phyloP scores from a whole-genome alignment of 2,113 vertebrate genomes.

The Microtus richardsoni region DNA sequence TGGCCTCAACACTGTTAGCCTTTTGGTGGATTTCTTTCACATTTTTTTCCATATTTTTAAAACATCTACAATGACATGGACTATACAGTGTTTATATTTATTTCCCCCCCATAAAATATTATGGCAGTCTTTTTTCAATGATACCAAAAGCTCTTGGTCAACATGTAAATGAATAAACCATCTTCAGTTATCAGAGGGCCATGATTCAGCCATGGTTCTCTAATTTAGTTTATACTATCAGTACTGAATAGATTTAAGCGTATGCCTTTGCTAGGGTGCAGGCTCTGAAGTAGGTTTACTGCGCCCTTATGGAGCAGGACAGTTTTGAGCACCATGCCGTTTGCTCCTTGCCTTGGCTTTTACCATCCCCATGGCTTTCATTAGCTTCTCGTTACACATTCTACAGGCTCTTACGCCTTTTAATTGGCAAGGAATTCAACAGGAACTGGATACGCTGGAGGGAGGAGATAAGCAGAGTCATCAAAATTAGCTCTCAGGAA shows the following conservation, averaged over 20 bases:
- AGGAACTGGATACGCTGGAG: conserved; percentile 68
- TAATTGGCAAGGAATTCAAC: conserved; percentile 70
- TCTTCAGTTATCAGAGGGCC: neutral
- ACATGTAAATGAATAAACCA: conserved; percentile 14
- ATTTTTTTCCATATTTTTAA: neutral
- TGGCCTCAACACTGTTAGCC: neutral
- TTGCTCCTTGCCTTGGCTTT: neutral
- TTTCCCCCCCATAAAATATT: conserved; percentile 5
- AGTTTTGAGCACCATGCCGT: neutral
- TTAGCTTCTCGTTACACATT: conserved; percentile 49
- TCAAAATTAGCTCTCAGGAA: conserved; percentile 54
- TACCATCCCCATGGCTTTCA: conserved; percentile 39
- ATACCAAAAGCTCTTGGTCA: conserved; percentile 8
- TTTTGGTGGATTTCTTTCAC: conserved; percentile 36
- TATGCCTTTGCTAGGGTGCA: neutral
- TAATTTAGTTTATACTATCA: conserved; percentile 2
- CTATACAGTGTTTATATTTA: neutral
- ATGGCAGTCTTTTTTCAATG: neutral
- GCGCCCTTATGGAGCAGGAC: neutral
- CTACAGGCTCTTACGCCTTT: conserved; percentile 50
- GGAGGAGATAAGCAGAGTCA: conserved; percentile 73
- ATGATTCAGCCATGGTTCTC: neutral
- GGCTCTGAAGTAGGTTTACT: conserved; percentile 29
- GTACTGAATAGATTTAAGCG: conserved; percentile 7
- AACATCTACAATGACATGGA: neutral